Evolutionary conservation across 1,140 invertebrate genomes (phyloP).

Genomic region (Magallana angulata): DNA sequence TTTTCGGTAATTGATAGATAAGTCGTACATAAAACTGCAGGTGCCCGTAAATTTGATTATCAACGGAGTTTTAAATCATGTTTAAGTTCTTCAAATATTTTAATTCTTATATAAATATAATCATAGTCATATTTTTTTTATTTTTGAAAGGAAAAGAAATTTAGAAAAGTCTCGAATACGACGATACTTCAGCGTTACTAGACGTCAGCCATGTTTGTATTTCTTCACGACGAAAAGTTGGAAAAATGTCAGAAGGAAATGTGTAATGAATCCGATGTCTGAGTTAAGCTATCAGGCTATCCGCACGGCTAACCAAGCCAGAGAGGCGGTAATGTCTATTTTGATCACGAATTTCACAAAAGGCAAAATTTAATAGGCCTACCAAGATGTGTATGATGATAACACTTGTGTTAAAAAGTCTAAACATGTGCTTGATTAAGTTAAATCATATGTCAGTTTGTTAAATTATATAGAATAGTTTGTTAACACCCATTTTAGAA

Average conservation of each 20-base stretch:
- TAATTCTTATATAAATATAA: too few relatives aligned
- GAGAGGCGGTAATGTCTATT: conserved; percentile 73
- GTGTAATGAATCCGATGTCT: conserved; percentile 68
- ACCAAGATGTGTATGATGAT: too few relatives aligned
- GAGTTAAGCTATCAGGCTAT: conserved; percentile 77
- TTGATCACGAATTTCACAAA: background rate
- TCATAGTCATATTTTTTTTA: too few relatives aligned
- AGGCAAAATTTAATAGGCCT: too few relatives aligned
- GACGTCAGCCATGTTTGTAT: conserved; percentile 65
- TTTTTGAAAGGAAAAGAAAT: too few relatives aligned
- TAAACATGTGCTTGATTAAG: too few relatives aligned
- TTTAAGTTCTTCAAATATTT: too few relatives aligned
- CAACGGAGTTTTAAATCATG: too few relatives aligned
- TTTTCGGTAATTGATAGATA: background rate
- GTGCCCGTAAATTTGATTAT: background rate
- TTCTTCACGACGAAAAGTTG: conserved; percentile 62
- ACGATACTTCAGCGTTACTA: conserved; percentile 45
- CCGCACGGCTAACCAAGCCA: conserved; percentile 75
- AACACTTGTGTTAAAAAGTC: too few relatives aligned
- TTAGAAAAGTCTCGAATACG: background rate
- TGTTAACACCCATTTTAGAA: too few relatives aligned
- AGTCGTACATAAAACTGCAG: conserved; percentile 10
- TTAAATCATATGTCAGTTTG: too few relatives aligned
- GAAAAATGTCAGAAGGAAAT: conserved; percentile 46
- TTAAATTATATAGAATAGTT: too few relatives aligned